A percentile compares a stretch with the other conserved stretches of the same genome.
phyloP scores from a whole-genome alignment of 2,113 vertebrate genomes.

The Rallus limicola region DNA sequence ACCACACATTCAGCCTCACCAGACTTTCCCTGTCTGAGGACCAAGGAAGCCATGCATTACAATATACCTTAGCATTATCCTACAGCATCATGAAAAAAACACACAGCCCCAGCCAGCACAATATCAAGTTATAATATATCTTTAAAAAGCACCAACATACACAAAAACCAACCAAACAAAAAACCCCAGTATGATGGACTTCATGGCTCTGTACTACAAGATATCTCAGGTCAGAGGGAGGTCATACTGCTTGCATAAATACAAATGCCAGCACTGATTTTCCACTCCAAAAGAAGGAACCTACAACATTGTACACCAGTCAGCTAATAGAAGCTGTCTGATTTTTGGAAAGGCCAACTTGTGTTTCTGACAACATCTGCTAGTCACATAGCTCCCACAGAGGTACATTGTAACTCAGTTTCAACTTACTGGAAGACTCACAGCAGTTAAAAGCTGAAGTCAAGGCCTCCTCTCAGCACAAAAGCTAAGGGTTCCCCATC shows the following conservation, averaged over 20 bases:
- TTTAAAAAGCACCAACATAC: not conserved
- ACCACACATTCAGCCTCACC: not conserved
- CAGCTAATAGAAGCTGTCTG: not conserved
- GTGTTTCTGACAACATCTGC: not conserved
- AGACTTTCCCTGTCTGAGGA: not conserved
- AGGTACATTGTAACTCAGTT: not conserved
- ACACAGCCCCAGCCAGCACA: not conserved
- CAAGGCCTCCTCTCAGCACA: not conserved
- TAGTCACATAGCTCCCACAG: not conserved
- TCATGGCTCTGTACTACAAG: not conserved
- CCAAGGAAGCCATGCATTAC: not conserved
- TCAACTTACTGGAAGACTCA: not conserved
- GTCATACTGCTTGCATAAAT: not conserved
- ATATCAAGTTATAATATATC: not conserved
- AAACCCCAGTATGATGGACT: not conserved
- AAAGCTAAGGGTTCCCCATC: not conserved
- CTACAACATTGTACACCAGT: not conserved
- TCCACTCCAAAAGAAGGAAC: not conserved
- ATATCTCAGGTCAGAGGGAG: not conserved
- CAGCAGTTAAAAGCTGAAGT: not conserved
- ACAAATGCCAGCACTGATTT: not conserved
- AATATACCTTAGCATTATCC: not conserved
- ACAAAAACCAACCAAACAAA: too few species aligned
- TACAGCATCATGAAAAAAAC: not conserved
- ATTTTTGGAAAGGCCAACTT: not conserved